These are phyloP conservation scores for Siderastrea siderea DNA, from an alignment of 92 coral and sea anemone genomes.

Conservation along the genomic window DNA sequence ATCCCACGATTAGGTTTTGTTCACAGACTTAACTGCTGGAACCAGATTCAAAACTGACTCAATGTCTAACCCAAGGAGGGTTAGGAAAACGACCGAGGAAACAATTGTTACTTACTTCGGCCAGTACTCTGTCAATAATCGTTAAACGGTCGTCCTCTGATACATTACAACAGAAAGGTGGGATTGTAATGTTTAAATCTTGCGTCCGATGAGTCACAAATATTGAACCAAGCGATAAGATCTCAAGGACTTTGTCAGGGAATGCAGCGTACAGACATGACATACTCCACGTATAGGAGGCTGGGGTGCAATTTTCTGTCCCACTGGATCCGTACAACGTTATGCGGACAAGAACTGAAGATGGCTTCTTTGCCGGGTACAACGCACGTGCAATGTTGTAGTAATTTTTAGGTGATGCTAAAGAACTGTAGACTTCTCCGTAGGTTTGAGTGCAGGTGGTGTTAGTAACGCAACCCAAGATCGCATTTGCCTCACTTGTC, in stretches of 20 bases:
- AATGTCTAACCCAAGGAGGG: too few relatives aligned
- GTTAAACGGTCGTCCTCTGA: neutral
- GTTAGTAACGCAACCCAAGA: neutral
- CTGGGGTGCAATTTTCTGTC: slow-evolving; percentile 7
- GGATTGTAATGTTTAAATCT: slow-evolving; percentile 13
- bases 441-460: slow-evolving; percentile 1
- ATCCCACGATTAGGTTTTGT: too few relatives aligned
- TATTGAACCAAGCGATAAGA: slow-evolving; percentile 21
- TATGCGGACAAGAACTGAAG: slow-evolving; percentile 17
- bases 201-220: slow-evolving; percentile 5
- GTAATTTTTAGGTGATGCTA: slow-evolving; percentile 19
- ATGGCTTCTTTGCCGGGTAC: slow-evolving; percentile 17
- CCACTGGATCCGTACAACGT: neutral
- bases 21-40: too few relatives aligned
- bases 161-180: slow-evolving; percentile 30
- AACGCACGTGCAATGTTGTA: slow-evolving; percentile 4
- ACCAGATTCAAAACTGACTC: too few relatives aligned
- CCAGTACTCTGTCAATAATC: neutral
- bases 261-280: slow-evolving; percentile 18
- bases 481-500: neutral
- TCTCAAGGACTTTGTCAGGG: neutral
- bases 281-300: slow-evolving; percentile 20
- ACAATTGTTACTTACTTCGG: neutral
- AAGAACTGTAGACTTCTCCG: neutral
- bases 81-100: too few relatives aligned